Conservation (phyloP, 2,113 vertebrate genomes). For the Geococcyx californianus region DNA sequence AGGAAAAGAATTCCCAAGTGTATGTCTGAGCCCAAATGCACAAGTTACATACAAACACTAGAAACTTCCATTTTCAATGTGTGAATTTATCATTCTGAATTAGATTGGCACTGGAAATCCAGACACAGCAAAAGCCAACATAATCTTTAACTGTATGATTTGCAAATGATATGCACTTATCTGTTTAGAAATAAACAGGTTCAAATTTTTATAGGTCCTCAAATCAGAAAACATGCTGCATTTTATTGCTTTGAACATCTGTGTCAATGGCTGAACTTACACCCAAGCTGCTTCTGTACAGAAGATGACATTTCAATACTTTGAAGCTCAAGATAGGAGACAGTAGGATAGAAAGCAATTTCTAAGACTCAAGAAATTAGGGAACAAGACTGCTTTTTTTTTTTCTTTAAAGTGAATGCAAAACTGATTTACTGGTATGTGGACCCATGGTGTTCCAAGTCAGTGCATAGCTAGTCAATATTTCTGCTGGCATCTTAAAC, state of each 20-base stretch:
- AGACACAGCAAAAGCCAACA: conserved; percentile 49
- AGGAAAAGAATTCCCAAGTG: conserved; percentile 41
- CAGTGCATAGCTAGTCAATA: conserved; percentile 76
- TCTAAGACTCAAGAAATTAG: conserved; percentile 21
- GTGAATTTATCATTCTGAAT: conserved; percentile 56
- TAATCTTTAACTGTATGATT: conserved; percentile 32
- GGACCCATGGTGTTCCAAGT: conserved; percentile 49
- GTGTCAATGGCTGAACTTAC: conserved; percentile 23
- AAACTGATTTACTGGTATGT: conserved; percentile 33
- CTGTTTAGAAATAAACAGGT: background rate
- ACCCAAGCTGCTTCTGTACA: conserved; percentile 30
- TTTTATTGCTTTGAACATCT: conserved; percentile 72
- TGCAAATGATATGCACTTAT: conserved; percentile 23
- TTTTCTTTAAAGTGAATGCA: conserved; percentile 42
- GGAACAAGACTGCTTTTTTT: conserved; percentile 40
- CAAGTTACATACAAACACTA: conserved; percentile 41
- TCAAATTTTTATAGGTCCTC: background rate
- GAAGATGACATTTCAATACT: background rate
- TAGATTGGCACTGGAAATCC: conserved; percentile 63
- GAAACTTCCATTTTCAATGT: background rate
- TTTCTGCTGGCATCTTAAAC: conserved; percentile 72
- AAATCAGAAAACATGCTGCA: conserved; percentile 32
- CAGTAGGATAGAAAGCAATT: background rate
- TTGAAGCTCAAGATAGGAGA: conserved; percentile 7
- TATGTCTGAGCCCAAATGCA: conserved; percentile 35